A percentile compares a stretch with the other conserved stretches of the same genome.
Evolutionary conservation across 2,113 vertebrate species (phyloP).

Genomic region (Lycocorax pyrrhopterus): DNA sequence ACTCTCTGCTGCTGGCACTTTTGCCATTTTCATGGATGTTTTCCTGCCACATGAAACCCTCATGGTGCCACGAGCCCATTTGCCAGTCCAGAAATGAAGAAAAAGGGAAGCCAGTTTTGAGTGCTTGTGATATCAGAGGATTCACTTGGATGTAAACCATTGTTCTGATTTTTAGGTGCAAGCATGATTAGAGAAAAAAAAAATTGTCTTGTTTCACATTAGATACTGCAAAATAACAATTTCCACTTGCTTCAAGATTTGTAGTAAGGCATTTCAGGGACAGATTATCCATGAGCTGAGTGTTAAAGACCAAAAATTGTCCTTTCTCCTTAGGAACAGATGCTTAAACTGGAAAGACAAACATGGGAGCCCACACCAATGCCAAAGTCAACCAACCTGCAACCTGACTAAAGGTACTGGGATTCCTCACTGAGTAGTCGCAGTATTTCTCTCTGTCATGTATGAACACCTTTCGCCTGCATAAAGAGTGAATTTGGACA

Average conservation of each 20-base stretch:
- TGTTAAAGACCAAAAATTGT: background rate
- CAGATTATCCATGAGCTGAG: background rate
- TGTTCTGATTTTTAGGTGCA: background rate
- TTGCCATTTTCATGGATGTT: background rate
- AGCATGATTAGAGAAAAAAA: background rate
- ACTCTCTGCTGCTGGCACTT: background rate
- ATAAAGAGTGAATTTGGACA: background rate
- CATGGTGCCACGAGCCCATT: background rate
- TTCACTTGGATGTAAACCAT: accelerated
- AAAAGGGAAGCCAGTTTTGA: background rate
- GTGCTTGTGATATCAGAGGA: background rate
- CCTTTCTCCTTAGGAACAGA: background rate
- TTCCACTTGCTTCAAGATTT: background rate
- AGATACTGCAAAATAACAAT: background rate
- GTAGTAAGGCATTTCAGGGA: background rate
- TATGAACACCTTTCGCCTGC: background rate
- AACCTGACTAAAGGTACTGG: background rate
- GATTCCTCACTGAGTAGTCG: background rate
- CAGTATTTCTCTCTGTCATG: background rate
- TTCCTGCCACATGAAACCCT: background rate
- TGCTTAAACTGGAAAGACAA: background rate
- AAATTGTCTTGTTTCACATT: background rate
- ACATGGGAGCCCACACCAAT: background rate
- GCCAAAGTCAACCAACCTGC: background rate
- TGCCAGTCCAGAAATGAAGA: background rate